Evolutionary conservation across 2,113 vertebrate species (phyloP), one percentile per base, ranked within the genome.

Genomic region (Rousettus leschenaultii): DNA sequence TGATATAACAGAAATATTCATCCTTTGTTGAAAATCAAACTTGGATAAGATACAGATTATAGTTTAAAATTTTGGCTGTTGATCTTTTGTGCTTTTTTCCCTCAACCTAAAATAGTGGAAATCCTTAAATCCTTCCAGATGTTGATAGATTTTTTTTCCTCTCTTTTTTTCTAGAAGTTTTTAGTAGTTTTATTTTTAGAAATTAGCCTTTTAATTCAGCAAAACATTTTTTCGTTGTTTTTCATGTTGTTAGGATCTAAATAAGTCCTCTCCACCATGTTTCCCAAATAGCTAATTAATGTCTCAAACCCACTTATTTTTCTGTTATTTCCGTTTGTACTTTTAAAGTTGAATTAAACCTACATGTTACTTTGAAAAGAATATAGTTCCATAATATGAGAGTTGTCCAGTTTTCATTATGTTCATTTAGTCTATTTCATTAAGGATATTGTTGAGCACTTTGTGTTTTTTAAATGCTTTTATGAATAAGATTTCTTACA

Each of bases 171-270:
- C 40, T 86, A 74, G 26, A 33, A 57, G 33, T 86, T 89, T 86
- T 80, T 59, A 79, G 38, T 83, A 28, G 12, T 68, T 86, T 86
- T 86, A 53, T 74, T 75, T 87, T 94, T 95, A 86, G 57, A 74
- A 90, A 63, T 45, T 55, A 91, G 53, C 2, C 15, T 0, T 90
- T 93, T 75, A 61, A 82, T 86, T 15, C 33, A 55, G 59, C 57
- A 92, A 28, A 89, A 74, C 33, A 13, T 75, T 86, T 79, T 93
- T 90, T 84, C 78, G 15, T 70, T 78, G 57, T 48, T 48, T 48
- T 48, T 48, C 30, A n/a, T 61, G 15, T 28, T 75, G 1, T 8
- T 40, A 80, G 65, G 26, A 73, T 86, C 65, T 89, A 19, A 89
- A 28, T 84, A 38, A 91, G 66, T 66, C 30, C 40, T 90, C 14